A percentile compares a stretch with the other conserved stretches of the same genome.
Evolutionary conservation across 2,797 vertebrate species (phyloP).

Genomic region (Labeo calbasu): DNA sequence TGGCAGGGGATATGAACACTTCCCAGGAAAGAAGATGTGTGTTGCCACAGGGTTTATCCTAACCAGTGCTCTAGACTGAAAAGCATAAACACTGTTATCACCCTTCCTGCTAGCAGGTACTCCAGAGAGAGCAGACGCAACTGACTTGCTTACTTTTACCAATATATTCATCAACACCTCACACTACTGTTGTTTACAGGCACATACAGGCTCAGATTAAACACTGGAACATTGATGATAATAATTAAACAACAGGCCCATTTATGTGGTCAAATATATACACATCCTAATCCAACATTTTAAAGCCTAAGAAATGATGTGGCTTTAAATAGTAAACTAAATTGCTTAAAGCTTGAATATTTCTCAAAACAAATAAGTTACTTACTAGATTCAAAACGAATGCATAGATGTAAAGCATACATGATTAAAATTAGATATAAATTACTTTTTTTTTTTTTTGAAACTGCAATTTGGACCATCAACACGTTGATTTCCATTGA

Average conservation of each 20-base stretch:
- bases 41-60: slow-evolving; percentile 70
- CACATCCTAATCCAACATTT: neutral
- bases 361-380: too few species aligned
- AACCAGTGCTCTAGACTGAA: slow-evolving; percentile 67
- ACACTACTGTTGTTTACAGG: slow-evolving; percentile 9
- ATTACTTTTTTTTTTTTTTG: too few species aligned
- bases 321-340: neutral
- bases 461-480: too few species aligned
- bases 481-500: too few species aligned
- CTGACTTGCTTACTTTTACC: neutral
- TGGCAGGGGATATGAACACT: slow-evolving; percentile 61
- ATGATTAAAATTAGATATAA: too few species aligned
- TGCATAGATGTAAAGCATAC: too few species aligned
- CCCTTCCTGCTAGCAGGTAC: slow-evolving; percentile 61
- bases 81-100: slow-evolving; percentile 74
- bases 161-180: slow-evolving; percentile 2
- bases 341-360: too few species aligned
- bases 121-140: neutral
- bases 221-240: neutral
- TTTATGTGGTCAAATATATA: neutral
- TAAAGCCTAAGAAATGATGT: neutral
- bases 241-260: neutral
- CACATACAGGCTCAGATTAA: slow-evolving; percentile 10
- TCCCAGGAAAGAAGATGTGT: slow-evolving; percentile 64
- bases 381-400: too few species aligned